Base-by-base conservation (phyloP, 2,113 vertebrate genomes). In the Petroica traversi region DNA sequence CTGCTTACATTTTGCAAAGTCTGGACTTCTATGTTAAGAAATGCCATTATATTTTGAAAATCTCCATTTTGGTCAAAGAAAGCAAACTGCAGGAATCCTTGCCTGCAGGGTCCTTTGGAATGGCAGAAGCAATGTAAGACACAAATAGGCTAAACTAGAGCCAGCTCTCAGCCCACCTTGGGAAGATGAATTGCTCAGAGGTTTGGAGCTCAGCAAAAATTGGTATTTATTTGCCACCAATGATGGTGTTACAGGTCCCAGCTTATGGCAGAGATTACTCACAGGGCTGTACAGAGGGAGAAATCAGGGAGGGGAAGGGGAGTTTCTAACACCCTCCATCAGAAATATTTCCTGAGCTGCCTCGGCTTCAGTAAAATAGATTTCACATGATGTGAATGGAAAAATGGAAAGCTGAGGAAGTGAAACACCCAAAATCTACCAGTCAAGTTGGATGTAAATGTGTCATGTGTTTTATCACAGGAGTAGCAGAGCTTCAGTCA, bases 331-430 rank as follows among this genome's bases (percentile, higher is more conserved):
- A 59, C 5, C 7, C n/a, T 78, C 31, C 24, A 10, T 6, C 6
- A 14, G 51, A 95, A 95, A 88, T 43, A 31, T 67, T 73, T 77
- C 54, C 57, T 61, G 41, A 77, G 29, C 26, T 94, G 15, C 66
- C 59, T 54, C 25, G 76, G 51, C 81, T 51, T 91, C 41, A 58
- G 71, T 55, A 31, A 73, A 90, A 82, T 18, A 63, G 36, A 62
- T 82, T 96, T 93, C 86, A 63, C n/a, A 69, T 28, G 6, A 66
- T 63, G 29, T 17, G 40, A 93, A 82, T 36, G 40, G 67, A 49
- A 89, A 92, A 95, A 92, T 12, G 20, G 76, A 93, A 92, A 91
- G n/a, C 19, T 66, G 62, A 89, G 46, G 67, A 81, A 93, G 25
- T 31, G 66, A 75, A 95, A 86, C 33, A 74, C 31, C 43, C 71